Evolutionary conservation across 1,140 invertebrate genomes (phyloP).

Genomic region (Micrasema minimum): DNA sequence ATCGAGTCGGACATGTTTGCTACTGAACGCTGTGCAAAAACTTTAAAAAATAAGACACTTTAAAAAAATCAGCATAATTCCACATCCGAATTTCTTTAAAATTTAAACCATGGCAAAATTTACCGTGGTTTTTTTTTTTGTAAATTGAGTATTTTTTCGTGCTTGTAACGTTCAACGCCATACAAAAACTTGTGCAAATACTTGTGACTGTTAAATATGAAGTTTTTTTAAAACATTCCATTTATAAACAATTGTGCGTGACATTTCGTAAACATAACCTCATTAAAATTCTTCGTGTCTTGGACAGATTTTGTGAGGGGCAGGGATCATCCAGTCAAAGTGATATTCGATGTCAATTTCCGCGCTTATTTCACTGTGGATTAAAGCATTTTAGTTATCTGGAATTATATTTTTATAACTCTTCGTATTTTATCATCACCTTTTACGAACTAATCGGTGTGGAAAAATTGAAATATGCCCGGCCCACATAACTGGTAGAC

Average conservation of each 20-base stretch:
- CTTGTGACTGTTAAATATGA: background rate
- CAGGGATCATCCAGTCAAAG: too few relatives aligned
- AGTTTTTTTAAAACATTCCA: background rate
- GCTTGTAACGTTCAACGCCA: too few relatives aligned
- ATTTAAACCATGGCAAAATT: too few relatives aligned
- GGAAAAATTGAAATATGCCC: slow-evolving; percentile 41
- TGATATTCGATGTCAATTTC: too few relatives aligned
- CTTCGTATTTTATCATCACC: slow-evolving; percentile 6
- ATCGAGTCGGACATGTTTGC: slow-evolving; percentile 12
- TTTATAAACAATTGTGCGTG: slow-evolving; percentile 27
- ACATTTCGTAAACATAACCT: slow-evolving; percentile 39
- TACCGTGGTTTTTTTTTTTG: background rate
- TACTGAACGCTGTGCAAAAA: background rate
- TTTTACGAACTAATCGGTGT: slow-evolving; percentile 32
- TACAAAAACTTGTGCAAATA: too few relatives aligned
- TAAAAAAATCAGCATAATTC: too few relatives aligned
- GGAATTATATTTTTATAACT: slow-evolving; percentile 7
- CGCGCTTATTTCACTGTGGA: too few relatives aligned
- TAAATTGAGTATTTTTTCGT: background rate
- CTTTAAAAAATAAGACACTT: background rate
- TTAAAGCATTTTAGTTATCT: background rate
- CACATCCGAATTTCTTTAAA: too few relatives aligned
- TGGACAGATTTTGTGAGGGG: too few relatives aligned
- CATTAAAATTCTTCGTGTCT: slow-evolving; percentile 1
- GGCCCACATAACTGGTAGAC: slow-evolving; percentile 30